These are phyloP conservation scores for Cossypha caffra DNA, from an alignment of 2,797 vertebrate species.

Conservation along the genomic window DNA sequence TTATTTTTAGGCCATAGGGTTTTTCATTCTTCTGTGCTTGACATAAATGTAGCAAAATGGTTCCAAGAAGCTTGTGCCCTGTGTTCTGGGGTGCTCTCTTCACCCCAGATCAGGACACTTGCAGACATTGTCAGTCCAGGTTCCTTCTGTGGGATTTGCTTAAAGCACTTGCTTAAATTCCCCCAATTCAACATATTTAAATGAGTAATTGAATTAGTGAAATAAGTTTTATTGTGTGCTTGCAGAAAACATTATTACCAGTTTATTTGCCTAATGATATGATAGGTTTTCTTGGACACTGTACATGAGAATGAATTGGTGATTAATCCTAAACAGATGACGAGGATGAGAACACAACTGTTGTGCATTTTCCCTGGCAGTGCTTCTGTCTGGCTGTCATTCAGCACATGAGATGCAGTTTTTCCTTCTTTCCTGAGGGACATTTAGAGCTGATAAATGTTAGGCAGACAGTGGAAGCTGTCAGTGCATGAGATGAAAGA, in stretches of 20 bases:
- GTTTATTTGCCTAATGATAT: background rate
- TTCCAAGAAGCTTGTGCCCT: background rate
- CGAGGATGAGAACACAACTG: background rate
- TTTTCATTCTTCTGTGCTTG: background rate
- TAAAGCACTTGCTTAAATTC: background rate
- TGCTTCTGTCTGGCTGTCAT: background rate
- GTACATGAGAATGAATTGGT: background rate
- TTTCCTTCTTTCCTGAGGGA: background rate
- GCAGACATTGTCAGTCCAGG: background rate
- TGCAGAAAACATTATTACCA: background rate
- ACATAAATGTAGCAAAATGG: background rate
- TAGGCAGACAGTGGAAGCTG: slow-evolving; percentile 9
- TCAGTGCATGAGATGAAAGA: background rate
- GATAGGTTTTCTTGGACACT: background rate
- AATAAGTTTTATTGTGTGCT: background rate
- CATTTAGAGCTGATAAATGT: slow-evolving; percentile 1
- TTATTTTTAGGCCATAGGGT: background rate
- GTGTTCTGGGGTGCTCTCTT: background rate
- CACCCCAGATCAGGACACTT: background rate
- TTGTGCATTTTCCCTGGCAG: background rate
- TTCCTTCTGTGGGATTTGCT: background rate
- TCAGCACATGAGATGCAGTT: background rate
- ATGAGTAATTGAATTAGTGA: background rate
- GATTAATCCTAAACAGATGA: background rate
- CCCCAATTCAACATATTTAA: background rate